Conservation (phyloP, 2,113 vertebrate genomes). For the Leptosomus discolor region DNA sequence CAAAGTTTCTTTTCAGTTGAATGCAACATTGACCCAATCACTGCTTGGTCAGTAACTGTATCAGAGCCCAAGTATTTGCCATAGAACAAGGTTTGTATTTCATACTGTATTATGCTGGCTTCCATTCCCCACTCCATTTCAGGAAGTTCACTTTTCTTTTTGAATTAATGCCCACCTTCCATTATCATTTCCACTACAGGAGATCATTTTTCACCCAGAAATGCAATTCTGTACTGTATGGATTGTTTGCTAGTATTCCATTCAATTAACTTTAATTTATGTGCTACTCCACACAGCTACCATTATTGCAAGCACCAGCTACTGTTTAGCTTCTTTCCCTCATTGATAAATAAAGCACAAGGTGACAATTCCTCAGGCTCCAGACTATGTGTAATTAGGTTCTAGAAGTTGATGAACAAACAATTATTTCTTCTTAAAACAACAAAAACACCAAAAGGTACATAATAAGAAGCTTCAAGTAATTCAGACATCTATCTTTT, state of each 20-base stretch:
- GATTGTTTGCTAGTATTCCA: neutral
- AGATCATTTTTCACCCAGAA: neutral
- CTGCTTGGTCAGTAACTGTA: neutral
- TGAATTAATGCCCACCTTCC: neutral
- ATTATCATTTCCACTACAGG: neutral
- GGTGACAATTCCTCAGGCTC: neutral
- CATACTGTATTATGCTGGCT: neutral
- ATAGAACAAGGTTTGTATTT: neutral
- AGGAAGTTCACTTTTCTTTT: neutral
- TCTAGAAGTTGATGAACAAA: neutral
- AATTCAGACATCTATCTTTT: neutral
- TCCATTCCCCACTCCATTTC: neutral
- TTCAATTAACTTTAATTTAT: neutral
- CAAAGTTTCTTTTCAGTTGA: neutral
- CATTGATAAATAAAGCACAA: neutral
- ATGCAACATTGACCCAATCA: neutral
- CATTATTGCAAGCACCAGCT: neutral
- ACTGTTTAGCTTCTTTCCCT: neutral
- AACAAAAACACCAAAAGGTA: neutral
- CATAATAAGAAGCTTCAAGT: neutral
- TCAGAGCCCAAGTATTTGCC: neutral
- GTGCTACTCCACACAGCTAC: neutral
- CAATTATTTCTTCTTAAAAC: neutral
- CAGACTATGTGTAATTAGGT: neutral
- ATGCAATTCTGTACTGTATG: neutral